Base-by-base conservation (phyloP, 1,140 invertebrate species). In the Psilanteris sp. region DNA sequence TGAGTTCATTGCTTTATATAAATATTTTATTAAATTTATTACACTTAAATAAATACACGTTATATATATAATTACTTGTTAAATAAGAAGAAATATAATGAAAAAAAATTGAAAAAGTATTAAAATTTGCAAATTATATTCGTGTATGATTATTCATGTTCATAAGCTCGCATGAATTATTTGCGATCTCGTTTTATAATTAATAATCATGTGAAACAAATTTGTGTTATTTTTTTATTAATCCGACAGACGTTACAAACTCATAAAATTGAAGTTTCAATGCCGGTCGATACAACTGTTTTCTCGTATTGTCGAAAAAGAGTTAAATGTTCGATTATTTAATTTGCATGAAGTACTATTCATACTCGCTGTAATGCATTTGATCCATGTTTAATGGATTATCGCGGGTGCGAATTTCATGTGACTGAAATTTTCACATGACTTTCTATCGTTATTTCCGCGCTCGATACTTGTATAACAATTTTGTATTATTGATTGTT, bases 401-500 rank as follows among this genome's bases (percentile, higher is more conserved):
- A 54, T 10, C 24, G 15, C 10, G 26, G 5, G 62, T 9, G 41
- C 48, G 46, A 32, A 26, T 9, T 66, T 52, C 7, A 22, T 20
- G 36, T 20, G 46, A 36, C n/a, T 41, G 46, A 55, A 68, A 55
- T 31, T 62, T 59, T 62, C 32, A 13, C 32, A 20, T 55, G 27
- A 39, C 44, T 62, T 62, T 72, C 27, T 73, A 24, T 50, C 50
- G 43, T 50, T 59, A 43, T 52, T 52, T 8, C 15, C 31, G 27
- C 34, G 14, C 36, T 31, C 22, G 31, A 22, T 43, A 44, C 29
- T 27, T 43, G 61, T 61, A 44, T 37, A 57, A 52, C 52, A 27
- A 67, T 74, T 74, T 66, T 52, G 34, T 66, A 48, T 61, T 61
- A 74, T 74, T 61, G 61, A 67, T 74, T 59, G 61, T 50, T 70